phyloP scores from a whole-genome alignment of 2,113 vertebrate species.

The western clawed frog (Xenopus tropicalis) region DNA sequence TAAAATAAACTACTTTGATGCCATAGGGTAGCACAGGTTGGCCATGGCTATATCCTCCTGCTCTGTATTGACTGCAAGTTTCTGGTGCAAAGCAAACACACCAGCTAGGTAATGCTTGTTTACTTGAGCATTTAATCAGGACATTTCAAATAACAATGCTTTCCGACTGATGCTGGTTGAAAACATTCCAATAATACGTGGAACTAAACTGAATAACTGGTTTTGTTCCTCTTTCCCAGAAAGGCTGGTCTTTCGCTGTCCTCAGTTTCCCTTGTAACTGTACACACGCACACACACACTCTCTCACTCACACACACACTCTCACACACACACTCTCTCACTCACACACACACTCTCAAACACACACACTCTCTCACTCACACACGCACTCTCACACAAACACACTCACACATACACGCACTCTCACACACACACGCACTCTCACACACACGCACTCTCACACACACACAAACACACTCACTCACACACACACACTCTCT shows the following conservation, averaged over 20 bases:
- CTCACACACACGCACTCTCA: too few relatives aligned
- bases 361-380: too few relatives aligned
- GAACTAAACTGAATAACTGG: conserved; percentile 24
- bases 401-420: too few relatives aligned
- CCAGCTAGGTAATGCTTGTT: not conserved
- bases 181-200: conserved; percentile 29
- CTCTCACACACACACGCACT: conserved; percentile 41
- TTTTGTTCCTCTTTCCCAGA: conserved; percentile 31
- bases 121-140: conserved; percentile 25
- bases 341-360: too few relatives aligned
- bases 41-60: too few relatives aligned
- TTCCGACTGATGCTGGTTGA: conserved; percentile 6
- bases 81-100: not conserved
- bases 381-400: too few relatives aligned
- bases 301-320: not conserved
- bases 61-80: not conserved
- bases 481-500: too few relatives aligned
- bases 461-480: too few relatives aligned
- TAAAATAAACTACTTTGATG: too few relatives aligned
- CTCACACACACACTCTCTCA: conserved; percentile 2
- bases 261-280: conserved; percentile 31
- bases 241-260: conserved; percentile 28
- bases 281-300: conserved; percentile 35
- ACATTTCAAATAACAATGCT: conserved; percentile 24
- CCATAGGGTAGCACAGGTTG: too few relatives aligned